Evolutionary conservation across 1,140 invertebrate species (phyloP), one percentile per base, ranked within the genome.

Genomic region (Neodiprion fabricii): DNA sequence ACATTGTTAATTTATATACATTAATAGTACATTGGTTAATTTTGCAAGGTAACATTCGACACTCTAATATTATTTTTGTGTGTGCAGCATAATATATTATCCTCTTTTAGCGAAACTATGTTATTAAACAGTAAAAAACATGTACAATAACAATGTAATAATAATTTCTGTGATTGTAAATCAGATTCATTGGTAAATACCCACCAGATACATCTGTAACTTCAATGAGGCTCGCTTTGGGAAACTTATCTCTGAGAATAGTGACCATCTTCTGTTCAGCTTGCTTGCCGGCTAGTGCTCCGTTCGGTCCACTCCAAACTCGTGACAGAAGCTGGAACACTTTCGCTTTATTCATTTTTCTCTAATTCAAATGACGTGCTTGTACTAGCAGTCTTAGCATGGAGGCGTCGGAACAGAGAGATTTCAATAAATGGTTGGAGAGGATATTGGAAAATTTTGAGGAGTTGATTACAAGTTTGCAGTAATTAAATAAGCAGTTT

Each of bases 171-270:
- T 21, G 17, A 21, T 21, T 21, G 17, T 5, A 40, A 40, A 1
- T 40, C 28, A 40, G 28, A 40, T 40, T 40, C 28, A 40, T 40
- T 40, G 5, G 28, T 61, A 5, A 0, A 73, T 73, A 71, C 50
- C 76, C 80, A 83, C 89, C 93, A 76, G 94, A 95, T 48, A 95
- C 92, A 85, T 95, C 94, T 70, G 90, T 88, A 1, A 95, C 93
- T 85, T 92, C 89, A 67, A 95, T 91, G 74, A 89, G 85, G 53
- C 91, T 90, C 49, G 94, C 94, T 71, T 90, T 89, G 1, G 93
- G 93, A 84, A 95, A 91, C 67, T 88, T 88, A 67, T 85, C 84
- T 75, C 85, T 88, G 67, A 93, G 82, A n/a, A 90, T 86, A 21
- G 81, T 76, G 74, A 78, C 83, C 81, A 89, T 88, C 81, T 88